Conservation (phyloP, 2,113 vertebrate genomes). For the Plotosus lineatus region DNA sequence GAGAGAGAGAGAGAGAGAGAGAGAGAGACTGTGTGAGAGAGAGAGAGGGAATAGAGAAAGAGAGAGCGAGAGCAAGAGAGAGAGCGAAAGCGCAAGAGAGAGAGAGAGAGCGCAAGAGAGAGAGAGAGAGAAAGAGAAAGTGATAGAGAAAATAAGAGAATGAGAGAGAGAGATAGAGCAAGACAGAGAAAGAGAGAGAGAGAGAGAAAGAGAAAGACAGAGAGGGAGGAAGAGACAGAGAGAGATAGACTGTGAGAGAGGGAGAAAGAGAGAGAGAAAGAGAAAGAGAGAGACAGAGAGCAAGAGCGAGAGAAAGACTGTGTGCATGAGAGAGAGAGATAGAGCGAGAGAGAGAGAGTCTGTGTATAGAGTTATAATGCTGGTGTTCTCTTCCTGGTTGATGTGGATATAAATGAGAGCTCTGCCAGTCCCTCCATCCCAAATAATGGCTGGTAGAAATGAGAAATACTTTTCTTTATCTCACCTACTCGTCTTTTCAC, state of each 20-base stretch:
- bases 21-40: no score
- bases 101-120: not conserved
- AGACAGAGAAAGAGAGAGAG: no score
- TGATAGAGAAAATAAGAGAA: constrained; percentile 15
- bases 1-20: no score
- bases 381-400: constrained; percentile 17
- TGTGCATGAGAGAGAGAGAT: not conserved
- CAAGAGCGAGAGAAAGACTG: no score
- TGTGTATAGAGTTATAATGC: not conserved
- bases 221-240: not conserved
- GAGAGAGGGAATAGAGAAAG: no score
- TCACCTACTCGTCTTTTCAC: not conserved
- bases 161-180: no score
- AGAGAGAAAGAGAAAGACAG: no score
- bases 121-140: no score
- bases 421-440: constrained; percentile 3
- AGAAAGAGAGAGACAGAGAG: no score
- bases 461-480: not conserved
- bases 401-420: constrained; percentile 2
- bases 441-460: not conserved
- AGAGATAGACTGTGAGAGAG: not conserved
- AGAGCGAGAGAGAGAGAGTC: not conserved
- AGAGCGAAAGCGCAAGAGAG: no score
- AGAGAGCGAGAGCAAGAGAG: no score
- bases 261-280: no score